A percentile compares a stretch with the other conserved stretches of the same genome.
Evolutionary conservation across 1,140 invertebrate genomes (phyloP).

Genomic region (Macrocentrus cingulum): DNA sequence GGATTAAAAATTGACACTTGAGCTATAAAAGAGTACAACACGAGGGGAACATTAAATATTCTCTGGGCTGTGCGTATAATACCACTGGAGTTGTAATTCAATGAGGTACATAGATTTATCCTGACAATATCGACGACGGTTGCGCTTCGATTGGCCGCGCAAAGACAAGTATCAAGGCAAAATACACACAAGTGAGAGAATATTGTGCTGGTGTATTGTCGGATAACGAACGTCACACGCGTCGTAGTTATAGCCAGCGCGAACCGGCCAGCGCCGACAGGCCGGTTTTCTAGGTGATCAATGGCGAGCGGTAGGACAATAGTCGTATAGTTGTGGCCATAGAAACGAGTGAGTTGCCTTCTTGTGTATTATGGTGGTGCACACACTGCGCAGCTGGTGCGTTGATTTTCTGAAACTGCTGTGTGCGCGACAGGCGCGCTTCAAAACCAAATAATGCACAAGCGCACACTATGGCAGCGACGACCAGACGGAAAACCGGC

Average conservation of each 20-base stretch:
- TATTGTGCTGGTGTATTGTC: not conserved
- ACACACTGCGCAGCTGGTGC: constrained; percentile 14
- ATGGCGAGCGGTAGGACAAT: constrained; percentile 36
- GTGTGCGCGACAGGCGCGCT: constrained; percentile 1
- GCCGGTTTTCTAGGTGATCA: constrained; percentile 34
- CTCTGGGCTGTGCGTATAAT: too few species aligned
- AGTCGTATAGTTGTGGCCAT: constrained; percentile 18
- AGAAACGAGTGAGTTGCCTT: constrained; percentile 16
- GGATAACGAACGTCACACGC: constrained; percentile 13
- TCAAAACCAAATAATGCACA: constrained; percentile 4
- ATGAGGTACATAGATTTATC: too few species aligned
- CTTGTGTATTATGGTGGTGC: not conserved
- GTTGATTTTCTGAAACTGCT: constrained; percentile 4
- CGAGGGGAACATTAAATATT: too few species aligned
- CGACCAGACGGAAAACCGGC: not conserved
- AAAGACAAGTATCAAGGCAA: not conserved
- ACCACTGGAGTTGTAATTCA: too few species aligned
- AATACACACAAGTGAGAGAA: not conserved
- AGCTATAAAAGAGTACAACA: too few species aligned
- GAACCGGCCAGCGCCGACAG: constrained; percentile 8
- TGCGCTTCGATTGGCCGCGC: not conserved
- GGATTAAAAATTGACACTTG: too few species aligned
- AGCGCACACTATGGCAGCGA: not conserved
- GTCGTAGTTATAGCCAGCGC: constrained; percentile 10
- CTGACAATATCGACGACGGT: too few species aligned